Evolutionary conservation across 2,113 vertebrate genomes (phyloP).

Genomic region (Theristicus caerulescens): DNA sequence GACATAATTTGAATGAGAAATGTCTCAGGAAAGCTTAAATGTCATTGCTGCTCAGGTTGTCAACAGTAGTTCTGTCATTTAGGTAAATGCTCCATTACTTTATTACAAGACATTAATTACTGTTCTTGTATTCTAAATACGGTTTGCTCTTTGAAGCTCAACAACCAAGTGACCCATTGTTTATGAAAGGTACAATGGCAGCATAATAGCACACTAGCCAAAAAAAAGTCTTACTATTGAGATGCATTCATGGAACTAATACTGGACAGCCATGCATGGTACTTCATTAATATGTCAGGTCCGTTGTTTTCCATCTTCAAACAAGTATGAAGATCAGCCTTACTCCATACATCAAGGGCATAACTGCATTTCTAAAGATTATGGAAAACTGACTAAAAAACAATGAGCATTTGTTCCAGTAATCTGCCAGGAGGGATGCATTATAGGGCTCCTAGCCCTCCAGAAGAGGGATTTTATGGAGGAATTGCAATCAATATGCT

Average conservation of each 20-base stretch:
- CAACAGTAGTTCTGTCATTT: constrained; percentile 36
- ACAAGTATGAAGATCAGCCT: not conserved
- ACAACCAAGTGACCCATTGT: not conserved
- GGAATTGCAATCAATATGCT: not conserved
- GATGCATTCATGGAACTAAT: not conserved
- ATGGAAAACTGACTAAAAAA: not conserved
- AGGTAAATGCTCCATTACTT: constrained; percentile 34
- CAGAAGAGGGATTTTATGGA: not conserved
- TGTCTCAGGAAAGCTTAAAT: constrained; percentile 47
- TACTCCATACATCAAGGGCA: not conserved
- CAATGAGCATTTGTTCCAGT: not conserved
- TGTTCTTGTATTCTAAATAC: not conserved
- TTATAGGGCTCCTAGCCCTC: not conserved
- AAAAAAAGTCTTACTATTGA: not conserved
- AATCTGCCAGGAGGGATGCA: not conserved
- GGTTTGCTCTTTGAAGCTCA: not conserved
- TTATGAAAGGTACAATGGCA: not conserved
- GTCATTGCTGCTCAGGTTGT: constrained; percentile 8
- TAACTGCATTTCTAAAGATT: not conserved
- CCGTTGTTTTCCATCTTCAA: not conserved
- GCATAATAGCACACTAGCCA: not conserved
- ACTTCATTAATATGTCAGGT: not conserved
- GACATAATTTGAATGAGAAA: constrained; percentile 36
- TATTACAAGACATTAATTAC: constrained; percentile 31
- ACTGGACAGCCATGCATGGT: not conserved